These are phyloP conservation scores for Malurus splendens DNA, from an alignment of 2,797 vertebrate species.

Conservation along the genomic window DNA sequence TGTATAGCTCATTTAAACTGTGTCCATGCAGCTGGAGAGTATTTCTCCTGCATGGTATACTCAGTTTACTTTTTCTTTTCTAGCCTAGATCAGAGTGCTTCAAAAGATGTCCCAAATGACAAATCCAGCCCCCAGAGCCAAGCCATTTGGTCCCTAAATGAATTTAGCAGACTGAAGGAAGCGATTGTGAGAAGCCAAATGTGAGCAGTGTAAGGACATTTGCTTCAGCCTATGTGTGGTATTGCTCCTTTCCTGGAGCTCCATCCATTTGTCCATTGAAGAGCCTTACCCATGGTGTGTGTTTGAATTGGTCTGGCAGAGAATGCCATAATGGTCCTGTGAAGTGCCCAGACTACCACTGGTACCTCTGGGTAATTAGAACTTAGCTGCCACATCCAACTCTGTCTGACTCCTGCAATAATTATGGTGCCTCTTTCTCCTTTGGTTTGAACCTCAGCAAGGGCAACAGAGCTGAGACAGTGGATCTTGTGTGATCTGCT, in stretches of 20 bases:
- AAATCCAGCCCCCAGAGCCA: not conserved
- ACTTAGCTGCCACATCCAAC: not conserved
- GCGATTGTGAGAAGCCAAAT: not conserved
- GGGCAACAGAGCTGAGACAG: not conserved
- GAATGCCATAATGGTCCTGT: not conserved
- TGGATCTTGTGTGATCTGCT: not conserved
- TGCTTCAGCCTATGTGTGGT: rapidly evolving
- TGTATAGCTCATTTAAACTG: not conserved
- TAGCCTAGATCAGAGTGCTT: not conserved
- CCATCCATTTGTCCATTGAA: not conserved
- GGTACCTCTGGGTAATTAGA: not conserved
- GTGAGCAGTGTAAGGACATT: not conserved
- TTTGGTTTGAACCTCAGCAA: not conserved
- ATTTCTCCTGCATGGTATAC: not conserved
- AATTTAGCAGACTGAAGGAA: not conserved
- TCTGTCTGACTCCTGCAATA: not conserved
- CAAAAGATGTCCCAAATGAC: not conserved
- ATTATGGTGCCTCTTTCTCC: not conserved
- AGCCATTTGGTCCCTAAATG: not conserved
- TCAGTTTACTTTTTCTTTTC: not conserved
- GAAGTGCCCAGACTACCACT: not conserved
- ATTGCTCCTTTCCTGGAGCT: not conserved
- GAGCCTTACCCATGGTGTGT: rapidly evolving
- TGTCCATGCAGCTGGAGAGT: not conserved
- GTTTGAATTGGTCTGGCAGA: not conserved